Conservation (phyloP, 2,888 invertebrate species). For the Tetramorium bicarinatum region DNA sequence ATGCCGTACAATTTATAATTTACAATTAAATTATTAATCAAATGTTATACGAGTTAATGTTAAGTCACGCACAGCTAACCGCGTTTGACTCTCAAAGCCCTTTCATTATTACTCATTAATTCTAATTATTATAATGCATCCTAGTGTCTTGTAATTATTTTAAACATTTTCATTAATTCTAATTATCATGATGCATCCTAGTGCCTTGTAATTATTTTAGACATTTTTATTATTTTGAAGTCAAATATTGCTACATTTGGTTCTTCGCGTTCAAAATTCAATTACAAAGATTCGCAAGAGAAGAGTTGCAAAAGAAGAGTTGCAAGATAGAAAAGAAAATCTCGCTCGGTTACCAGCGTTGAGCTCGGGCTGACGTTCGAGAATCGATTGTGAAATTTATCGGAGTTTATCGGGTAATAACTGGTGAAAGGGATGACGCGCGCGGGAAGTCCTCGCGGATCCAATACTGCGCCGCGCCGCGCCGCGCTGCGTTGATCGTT, state of each 20-base stretch:
- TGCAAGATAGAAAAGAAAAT: constrained; percentile 35
- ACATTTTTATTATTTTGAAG: neutral
- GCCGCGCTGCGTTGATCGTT: constrained; percentile 18
- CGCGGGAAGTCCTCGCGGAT: constrained; percentile 64
- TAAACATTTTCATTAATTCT: neutral
- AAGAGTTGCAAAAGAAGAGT: neutral
- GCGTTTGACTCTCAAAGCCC: too few relatives aligned
- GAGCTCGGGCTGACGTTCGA: constrained; percentile 70
- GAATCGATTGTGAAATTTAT: constrained; percentile 81
- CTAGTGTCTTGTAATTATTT: constrained; percentile 1
- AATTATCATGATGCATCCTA: neutral
- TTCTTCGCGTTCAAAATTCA: constrained; percentile 4
- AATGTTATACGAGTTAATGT: too few relatives aligned
- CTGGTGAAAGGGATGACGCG: constrained; percentile 73
- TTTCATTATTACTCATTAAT: too few relatives aligned
- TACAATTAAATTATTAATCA: too few relatives aligned
- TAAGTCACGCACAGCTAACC: too few relatives aligned
- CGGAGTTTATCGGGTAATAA: constrained; percentile 78
- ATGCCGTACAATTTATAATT: too few relatives aligned
- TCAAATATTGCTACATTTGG: constrained; percentile 2
- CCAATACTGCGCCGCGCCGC: constrained; percentile 15
- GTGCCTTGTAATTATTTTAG: neutral
- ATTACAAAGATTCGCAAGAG: constrained; percentile 6
- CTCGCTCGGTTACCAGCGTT: constrained; percentile 49
- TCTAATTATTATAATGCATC: neutral